These are phyloP conservation scores for Syrmaticus mikado DNA, from an alignment of 2,113 vertebrate species.

Conservation along the genomic window DNA sequence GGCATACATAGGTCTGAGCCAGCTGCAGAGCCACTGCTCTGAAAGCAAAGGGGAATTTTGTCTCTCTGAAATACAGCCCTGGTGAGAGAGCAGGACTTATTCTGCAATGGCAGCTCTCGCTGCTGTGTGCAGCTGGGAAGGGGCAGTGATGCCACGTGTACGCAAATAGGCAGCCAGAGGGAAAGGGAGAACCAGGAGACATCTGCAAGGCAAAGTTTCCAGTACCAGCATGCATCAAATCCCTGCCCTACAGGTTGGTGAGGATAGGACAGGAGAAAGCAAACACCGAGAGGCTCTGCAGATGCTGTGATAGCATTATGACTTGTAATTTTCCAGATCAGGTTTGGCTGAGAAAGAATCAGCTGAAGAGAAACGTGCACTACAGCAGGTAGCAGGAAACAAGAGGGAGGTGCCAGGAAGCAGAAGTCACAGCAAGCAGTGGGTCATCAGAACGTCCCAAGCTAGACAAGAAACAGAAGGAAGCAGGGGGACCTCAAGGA, in stretches of 20 bases:
- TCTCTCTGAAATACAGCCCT: not conserved
- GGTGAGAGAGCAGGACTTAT: not conserved
- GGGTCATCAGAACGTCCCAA: not conserved
- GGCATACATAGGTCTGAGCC: not conserved
- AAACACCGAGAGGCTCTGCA: not conserved
- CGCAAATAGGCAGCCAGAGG: not conserved
- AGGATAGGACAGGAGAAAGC: not conserved
- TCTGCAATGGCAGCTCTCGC: not conserved
- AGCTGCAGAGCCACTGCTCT: rapidly evolving
- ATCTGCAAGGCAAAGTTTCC: not conserved
- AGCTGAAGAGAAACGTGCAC: not conserved
- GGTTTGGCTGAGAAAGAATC: not conserved
- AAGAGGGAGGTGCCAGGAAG: not conserved
- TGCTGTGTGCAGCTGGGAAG: not conserved
- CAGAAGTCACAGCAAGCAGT: not conserved
- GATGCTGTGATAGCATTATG: not conserved
- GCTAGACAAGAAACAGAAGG: not conserved
- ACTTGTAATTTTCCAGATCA: not conserved
- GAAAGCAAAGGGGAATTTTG: not conserved
- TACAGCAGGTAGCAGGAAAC: not conserved
- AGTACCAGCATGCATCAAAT: not conserved
- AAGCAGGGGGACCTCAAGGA: not conserved
- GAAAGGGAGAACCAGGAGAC: not conserved
- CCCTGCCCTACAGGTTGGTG: not conserved
- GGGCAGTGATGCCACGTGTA: rapidly evolving